Evolutionary conservation across 2,797 vertebrate species (phyloP).

Genomic region (Sebastes steindachneri): DNA sequence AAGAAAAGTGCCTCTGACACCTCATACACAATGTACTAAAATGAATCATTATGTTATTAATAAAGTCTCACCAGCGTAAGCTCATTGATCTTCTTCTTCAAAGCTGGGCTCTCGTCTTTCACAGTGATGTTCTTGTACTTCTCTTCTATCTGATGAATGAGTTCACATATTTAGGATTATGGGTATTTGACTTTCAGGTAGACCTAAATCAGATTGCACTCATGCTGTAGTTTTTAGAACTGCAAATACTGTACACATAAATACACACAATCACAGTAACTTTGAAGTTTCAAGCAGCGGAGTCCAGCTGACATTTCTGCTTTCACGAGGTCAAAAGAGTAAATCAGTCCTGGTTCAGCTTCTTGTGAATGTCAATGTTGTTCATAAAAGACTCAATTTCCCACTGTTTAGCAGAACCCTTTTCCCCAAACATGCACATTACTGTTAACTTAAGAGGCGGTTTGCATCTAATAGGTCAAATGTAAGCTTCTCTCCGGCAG

Average conservation of each 20-base stretch:
- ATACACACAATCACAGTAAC: background rate
- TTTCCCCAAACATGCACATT: background rate
- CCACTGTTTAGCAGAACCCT: background rate
- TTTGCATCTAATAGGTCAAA: background rate
- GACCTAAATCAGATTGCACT: background rate
- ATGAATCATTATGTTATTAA: background rate
- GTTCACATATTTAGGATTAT: conserved; percentile 22
- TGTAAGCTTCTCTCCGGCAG: background rate
- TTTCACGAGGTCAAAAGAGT: background rate
- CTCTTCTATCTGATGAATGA: conserved; percentile 88
- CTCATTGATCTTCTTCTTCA: conserved; percentile 91
- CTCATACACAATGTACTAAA: background rate
- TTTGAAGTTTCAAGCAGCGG: background rate
- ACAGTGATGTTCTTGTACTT: conserved; percentile 88
- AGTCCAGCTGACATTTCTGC: background rate
- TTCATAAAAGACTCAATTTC: background rate
- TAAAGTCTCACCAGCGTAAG: conserved; percentile 87
- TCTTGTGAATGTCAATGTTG: conserved; percentile 21
- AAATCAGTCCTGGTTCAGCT: conserved; percentile 18
- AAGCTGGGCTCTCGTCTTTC: conserved; percentile 87
- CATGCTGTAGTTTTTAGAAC: background rate
- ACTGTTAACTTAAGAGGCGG: background rate
- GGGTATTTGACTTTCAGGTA: background rate
- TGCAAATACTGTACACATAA: background rate
- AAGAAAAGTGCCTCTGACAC: too few relatives aligned